phyloP scores from a whole-genome alignment of 1,140 invertebrate genomes.

The Chionoecetes opilio region DNA sequence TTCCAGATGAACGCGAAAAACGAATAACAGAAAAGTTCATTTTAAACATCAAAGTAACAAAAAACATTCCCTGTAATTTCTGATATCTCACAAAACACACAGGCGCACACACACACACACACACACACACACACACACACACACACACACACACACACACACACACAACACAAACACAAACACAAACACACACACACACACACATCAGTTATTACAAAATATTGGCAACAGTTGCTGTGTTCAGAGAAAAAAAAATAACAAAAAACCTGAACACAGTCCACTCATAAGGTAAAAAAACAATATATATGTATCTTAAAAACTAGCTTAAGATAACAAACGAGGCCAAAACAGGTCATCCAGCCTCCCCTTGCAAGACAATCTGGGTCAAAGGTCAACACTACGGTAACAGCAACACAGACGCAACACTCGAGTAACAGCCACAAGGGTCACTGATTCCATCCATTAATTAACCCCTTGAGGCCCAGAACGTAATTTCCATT shows the following conservation, averaged over 20 bases:
- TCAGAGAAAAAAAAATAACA: background rate
- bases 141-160: conserved; percentile 1
- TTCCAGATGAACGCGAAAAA: background rate
- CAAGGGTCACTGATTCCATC: background rate
- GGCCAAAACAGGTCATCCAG: too few relatives aligned
- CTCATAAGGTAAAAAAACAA: background rate
- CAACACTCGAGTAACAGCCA: background rate
- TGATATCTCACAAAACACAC: background rate
- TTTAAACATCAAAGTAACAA: conserved; percentile 32
- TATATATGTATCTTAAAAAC: background rate
- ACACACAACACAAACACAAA: conserved; percentile 31
- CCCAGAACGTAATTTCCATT: too few relatives aligned
- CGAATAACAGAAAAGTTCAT: background rate
- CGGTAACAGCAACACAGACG: background rate
- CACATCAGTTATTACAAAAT: background rate
- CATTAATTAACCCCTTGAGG: too few relatives aligned
- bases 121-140: background rate
- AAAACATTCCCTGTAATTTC: conserved; percentile 32
- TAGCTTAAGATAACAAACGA: too few relatives aligned
- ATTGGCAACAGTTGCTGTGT: conserved; percentile 49
- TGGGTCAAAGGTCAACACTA: too few relatives aligned
- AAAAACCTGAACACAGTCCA: background rate
- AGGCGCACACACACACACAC: background rate
- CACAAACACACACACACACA: background rate
- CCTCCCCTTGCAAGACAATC: too few relatives aligned